Percentiles rank a stretch among this genome's conserved stretches.
These are phyloP conservation scores for Cephonodes hylas DNA, from an alignment of 2,888 invertebrate species.

Conservation along the genomic window DNA sequence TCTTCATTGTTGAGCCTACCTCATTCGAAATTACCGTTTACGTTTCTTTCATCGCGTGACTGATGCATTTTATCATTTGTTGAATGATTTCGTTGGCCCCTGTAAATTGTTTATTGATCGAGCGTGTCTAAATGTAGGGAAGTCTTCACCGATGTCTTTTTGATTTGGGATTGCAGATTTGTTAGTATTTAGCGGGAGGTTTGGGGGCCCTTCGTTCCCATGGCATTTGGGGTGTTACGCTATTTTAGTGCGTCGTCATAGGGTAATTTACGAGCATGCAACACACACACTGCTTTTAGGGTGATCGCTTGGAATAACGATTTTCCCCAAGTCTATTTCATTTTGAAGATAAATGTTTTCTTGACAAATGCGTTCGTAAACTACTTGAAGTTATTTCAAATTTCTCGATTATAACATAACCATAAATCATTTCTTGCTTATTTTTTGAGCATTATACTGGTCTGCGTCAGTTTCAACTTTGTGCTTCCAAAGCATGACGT, in stretches of 20 bases:
- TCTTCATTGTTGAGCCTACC: slow-evolving; percentile 57
- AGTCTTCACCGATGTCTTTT: slow-evolving; percentile 71
- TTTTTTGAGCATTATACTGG: no score
- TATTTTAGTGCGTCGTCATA: slow-evolving; percentile 75
- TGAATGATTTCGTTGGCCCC: slow-evolving; percentile 57
- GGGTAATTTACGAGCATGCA: slow-evolving; percentile 75
- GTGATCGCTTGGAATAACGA: slow-evolving; percentile 65
- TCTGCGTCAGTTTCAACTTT: no score
- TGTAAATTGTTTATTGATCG: slow-evolving; percentile 73
- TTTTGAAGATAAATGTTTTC: slow-evolving; percentile 8
- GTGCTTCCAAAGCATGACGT: no score
- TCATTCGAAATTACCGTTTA: slow-evolving; percentile 52
- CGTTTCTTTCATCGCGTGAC: slow-evolving; percentile 62
- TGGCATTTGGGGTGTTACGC: slow-evolving; percentile 74
- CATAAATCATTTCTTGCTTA: no score
- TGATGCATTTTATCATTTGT: slow-evolving; percentile 61
- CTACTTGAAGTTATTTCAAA: slow-evolving; percentile 11
- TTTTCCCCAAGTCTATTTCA: slow-evolving; percentile 62
- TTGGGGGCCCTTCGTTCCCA: slow-evolving; percentile 67
- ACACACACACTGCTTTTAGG: slow-evolving; percentile 70
- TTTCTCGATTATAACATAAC: no score
- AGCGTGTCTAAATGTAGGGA: slow-evolving; percentile 68
- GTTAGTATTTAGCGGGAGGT: slow-evolving; percentile 69
- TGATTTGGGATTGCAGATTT: slow-evolving; percentile 72
- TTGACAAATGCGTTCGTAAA: background rate